Evolutionary conservation across 2,113 vertebrate species (phyloP), one percentile per base, ranked within the genome.

Genomic region (Pachyramphus minor): DNA sequence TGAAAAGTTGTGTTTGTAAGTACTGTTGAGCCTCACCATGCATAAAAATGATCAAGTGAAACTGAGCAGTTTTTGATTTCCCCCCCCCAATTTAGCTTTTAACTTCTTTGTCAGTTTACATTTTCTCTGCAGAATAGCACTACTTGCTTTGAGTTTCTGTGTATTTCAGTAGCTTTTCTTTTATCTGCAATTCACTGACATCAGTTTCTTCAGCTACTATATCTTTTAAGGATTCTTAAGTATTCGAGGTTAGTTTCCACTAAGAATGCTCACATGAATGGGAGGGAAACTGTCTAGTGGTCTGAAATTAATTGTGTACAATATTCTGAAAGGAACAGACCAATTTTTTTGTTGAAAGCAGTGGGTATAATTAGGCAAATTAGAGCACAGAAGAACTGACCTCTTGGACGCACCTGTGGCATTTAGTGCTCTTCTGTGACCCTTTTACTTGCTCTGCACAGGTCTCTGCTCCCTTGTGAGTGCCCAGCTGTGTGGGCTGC

Each of bases 321-420:
- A 3, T 74, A 45, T 75, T 60, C 19, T 55, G 33, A 50, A 41
- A 55, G 45, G 33, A 49, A 69, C 44, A 14, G 64, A 52, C 0
- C 0, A 31, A 10, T 15, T 45, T 22, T 9, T 42, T 71, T 71
- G 22, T 39, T 60, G 52, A 50, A 60, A 72, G 23, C 35, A 37
- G 6, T 19, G 33, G 11, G n/a, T 63, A 19, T 35, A 39, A 35
- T 31, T 31, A 24, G 56, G n/a, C 44, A 49, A 76, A 35, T 31
- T 18, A 16, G 56, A 27, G 20, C n/a, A 24, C 10, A 3, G 35
- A n/a, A 5, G 20, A 35, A 31, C 21, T 5, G 9, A 8, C 23
- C 28, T 23, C n/a, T 15, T 5, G 4, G 8, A 47, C n/a, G 28
- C 8, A 4, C 12, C 1, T 19, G 4, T 3, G 2, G 21, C 0